phyloP scores from a whole-genome alignment of 37 sponge, comb jelly and placozoan species.

The Hexactinellida sp. region DNA sequence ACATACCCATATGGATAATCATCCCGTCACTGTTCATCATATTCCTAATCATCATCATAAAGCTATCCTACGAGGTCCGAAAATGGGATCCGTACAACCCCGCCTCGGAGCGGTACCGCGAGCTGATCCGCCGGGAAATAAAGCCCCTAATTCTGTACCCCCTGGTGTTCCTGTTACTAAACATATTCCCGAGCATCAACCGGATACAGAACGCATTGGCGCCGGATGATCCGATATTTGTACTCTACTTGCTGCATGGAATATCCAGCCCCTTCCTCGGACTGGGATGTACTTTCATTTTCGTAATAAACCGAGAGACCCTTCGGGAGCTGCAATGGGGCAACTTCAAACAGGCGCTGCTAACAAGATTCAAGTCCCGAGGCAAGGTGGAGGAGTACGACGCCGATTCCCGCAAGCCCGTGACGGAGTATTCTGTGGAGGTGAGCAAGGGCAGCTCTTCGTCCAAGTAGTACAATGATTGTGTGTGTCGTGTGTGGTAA shows the following conservation, averaged over 20 bases:
- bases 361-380: not conserved
- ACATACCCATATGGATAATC: conserved; percentile 21
- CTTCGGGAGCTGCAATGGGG: not conserved
- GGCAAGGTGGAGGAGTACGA: not conserved
- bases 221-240: not conserved
- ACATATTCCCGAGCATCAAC: conserved; percentile 34
- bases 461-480: too few species aligned
- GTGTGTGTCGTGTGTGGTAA: too few species aligned
- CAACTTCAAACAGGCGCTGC: not conserved
- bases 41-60: conserved; percentile 18
- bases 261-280: conserved; percentile 34
- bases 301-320: conserved; percentile 3
- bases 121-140: conserved; percentile 25
- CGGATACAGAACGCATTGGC: conserved; percentile 19
- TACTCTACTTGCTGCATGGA: conserved; percentile 40
- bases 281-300: not conserved
- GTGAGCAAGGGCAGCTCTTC: not conserved
- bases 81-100: conserved; percentile 3
- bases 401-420: not conserved
- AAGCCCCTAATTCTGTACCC: conserved; percentile 34
- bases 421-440: not conserved
- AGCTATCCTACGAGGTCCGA: not conserved
- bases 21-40: conserved; percentile 17
- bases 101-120: not conserved
- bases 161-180: conserved; percentile 27